A percentile compares a stretch with the other conserved stretches of the same genome.
Evolutionary conservation across 2,888 invertebrate genomes (phyloP).

Genomic region (Subacronicta megacephala): DNA sequence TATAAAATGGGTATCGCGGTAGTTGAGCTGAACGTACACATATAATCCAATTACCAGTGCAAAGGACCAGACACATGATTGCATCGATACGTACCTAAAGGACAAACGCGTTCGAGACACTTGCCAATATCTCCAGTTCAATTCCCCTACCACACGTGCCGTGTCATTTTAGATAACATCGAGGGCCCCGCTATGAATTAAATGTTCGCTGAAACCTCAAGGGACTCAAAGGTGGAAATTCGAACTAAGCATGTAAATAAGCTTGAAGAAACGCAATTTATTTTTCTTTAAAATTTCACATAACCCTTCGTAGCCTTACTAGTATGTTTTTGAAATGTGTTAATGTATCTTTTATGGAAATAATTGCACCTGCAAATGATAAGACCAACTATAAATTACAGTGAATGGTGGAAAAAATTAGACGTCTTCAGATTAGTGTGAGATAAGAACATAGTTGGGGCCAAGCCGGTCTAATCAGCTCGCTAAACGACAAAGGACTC

Average conservation of each 20-base stretch:
- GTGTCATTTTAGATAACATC: constrained; percentile 45
- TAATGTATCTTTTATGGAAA: no score
- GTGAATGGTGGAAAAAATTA: constrained; percentile 9
- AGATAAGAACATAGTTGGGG: constrained; percentile 58
- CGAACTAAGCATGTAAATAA: constrained; percentile 25
- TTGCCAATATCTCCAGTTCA: constrained; percentile 58
- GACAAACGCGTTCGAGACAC: constrained; percentile 61
- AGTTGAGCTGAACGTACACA: constrained; percentile 31
- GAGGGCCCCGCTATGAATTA: constrained; percentile 38
- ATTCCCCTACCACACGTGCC: constrained; percentile 48
- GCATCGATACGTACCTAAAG: constrained; percentile 62
- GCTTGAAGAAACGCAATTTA: constrained; percentile 7
- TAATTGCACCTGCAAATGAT: background rate
- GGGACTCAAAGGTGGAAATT: constrained; percentile 25
- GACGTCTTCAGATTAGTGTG: constrained; percentile 37
- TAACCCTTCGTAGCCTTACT: no score
- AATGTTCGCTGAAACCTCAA: constrained; percentile 40
- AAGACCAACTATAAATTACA: background rate
- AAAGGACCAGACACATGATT: constrained; percentile 66
- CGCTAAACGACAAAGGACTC: constrained; percentile 75
- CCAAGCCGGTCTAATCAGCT: constrained; percentile 67
- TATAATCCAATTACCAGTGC: constrained; percentile 63
- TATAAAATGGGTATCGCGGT: background rate
- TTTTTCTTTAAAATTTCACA: background rate
- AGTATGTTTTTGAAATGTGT: no score